Conservation (phyloP, 2,797 vertebrate species). For the Falco novaeseelandiae region DNA sequence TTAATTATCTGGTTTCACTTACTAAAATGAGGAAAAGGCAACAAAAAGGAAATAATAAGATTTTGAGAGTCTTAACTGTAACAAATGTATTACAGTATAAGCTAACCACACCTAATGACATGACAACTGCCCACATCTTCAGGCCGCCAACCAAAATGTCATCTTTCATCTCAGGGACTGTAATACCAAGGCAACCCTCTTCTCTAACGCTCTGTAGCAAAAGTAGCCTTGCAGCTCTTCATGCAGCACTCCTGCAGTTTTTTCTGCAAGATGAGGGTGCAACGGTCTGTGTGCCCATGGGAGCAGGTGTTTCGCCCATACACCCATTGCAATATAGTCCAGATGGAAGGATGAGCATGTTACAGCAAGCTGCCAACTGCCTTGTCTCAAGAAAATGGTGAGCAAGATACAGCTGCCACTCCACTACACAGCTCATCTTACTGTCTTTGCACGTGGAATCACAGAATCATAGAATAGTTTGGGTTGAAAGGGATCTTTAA, state of each 20-base stretch:
- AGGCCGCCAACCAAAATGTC: background rate
- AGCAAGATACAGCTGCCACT: background rate
- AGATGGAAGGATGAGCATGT: background rate
- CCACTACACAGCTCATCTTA: background rate
- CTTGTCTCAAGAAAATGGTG: background rate
- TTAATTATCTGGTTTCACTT: background rate
- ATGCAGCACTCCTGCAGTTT: background rate
- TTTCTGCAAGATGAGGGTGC: background rate
- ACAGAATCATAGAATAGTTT: background rate
- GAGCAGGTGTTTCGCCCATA: fast-evolving
- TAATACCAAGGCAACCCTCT: background rate
- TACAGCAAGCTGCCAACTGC: background rate
- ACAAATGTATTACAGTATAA: background rate
- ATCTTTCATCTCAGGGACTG: background rate
- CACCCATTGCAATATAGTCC: background rate
- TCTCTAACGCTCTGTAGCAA: background rate
- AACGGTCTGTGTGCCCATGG: background rate
- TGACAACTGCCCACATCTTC: background rate
- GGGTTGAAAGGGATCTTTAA: background rate
- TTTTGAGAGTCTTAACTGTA: background rate
- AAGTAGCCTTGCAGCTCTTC: background rate
- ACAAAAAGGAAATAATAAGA: background rate
- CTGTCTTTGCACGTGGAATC: background rate
- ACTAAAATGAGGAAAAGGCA: background rate
- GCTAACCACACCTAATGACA: background rate